A percentile compares a stretch with the other conserved stretches of the same genome.
Conservation (phyloP, 2,888 invertebrate genomes). For the Acanthosepion lycidas region DNA sequence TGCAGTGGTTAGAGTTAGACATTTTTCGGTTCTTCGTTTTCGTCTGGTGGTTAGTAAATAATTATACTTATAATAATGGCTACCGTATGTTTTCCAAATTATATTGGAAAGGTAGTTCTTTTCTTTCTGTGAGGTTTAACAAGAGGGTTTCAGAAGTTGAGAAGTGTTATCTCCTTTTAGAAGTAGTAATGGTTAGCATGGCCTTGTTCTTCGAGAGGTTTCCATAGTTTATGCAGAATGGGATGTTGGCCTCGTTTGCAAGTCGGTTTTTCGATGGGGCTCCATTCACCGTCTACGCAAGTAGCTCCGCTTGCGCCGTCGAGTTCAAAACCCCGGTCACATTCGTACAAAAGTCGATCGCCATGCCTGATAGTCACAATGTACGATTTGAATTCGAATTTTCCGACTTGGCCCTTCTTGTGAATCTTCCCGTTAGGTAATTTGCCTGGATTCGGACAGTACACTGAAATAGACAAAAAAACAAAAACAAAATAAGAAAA, state of each 20-base stretch:
- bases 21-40: not conserved
- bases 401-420: conserved; percentile 80
- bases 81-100: not conserved
- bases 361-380: conserved; percentile 77
- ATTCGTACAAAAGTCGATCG: conserved; percentile 86
- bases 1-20: conserved; percentile 12
- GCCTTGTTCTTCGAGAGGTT: conserved; percentile 54
- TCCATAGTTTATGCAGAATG: conserved; percentile 65
- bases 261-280: conserved; percentile 87
- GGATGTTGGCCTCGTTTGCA: conserved; percentile 92
- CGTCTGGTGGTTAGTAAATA: not conserved
- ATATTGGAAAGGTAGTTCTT: not conserved
- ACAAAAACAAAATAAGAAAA: not conserved
- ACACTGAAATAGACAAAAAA: conserved; percentile 78
- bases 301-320: conserved; percentile 91
- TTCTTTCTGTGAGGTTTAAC: not conserved
- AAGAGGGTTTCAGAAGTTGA: not conserved
- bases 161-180: not conserved
- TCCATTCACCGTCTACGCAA: conserved; percentile 95
- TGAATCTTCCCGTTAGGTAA: conserved; percentile 89
- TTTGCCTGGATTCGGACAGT: conserved; percentile 93
- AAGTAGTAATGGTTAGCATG: conserved; percentile 42
- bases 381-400: conserved; percentile 95
- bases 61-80: not conserved
- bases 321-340: conserved; percentile 91